Percentiles rank a stretch among this genome's conserved stretches.
phyloP scores from a whole-genome alignment of 2,113 vertebrate species.

The Dromaius novaehollandiae region DNA sequence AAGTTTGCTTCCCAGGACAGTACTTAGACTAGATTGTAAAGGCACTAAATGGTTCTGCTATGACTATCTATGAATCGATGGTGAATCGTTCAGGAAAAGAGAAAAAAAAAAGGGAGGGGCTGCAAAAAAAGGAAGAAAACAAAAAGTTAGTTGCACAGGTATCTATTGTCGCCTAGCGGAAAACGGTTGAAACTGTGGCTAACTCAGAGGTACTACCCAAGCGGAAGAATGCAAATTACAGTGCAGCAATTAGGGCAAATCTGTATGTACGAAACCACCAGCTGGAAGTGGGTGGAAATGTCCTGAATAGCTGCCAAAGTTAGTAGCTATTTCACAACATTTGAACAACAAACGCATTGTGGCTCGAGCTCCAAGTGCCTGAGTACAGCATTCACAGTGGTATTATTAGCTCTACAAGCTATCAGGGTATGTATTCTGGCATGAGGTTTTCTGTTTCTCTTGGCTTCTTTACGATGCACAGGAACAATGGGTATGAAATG shows the following conservation, averaged over 20 bases:
- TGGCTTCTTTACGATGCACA: constrained; percentile 51
- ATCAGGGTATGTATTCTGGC: constrained; percentile 48
- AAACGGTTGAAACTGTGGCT: constrained; percentile 44
- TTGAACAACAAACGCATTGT: constrained; percentile 64
- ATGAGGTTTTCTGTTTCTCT: constrained; percentile 37
- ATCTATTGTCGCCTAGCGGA: constrained; percentile 62
- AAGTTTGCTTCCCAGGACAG: background rate
- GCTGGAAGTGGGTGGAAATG: constrained; percentile 71
- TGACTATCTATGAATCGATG: background rate
- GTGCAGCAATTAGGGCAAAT: constrained; percentile 51
- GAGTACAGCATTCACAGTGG: constrained; percentile 32
- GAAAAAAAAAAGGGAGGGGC: background rate
- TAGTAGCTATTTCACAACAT: constrained; percentile 73
- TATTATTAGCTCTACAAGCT: constrained; percentile 62
- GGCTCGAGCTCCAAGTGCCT: constrained; percentile 48
- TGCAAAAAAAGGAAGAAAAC: background rate
- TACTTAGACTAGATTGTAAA: background rate
- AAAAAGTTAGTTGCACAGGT: constrained; percentile 9
- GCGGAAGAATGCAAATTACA: constrained; percentile 11
- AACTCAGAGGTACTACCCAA: background rate
- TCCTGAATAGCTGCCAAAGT: constrained; percentile 72
- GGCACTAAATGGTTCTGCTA: background rate
- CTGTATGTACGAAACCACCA: constrained; percentile 56
- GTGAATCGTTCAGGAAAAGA: constrained; percentile 15
- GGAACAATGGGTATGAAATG: constrained; percentile 40